Evolutionary conservation across 1,140 invertebrate species (phyloP).

Genomic region (Amyelois transitella): DNA sequence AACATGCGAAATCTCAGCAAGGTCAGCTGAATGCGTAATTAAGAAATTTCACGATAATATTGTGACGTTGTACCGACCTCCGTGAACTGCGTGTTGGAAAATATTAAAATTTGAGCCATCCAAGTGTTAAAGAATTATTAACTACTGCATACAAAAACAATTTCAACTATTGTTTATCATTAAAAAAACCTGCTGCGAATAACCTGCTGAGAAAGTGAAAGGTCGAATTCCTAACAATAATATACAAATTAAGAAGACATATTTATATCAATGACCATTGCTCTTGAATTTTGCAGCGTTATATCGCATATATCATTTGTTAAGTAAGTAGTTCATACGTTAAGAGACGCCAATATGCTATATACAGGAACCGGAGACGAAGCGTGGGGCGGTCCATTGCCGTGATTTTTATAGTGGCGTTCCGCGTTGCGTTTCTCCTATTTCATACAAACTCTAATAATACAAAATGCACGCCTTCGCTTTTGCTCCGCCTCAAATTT

Average conservation of each 20-base stretch:
- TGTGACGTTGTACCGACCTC: conserved; percentile 23
- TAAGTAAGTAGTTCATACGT: neutral
- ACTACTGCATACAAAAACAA: too few relatives aligned
- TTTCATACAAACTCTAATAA: too few relatives aligned
- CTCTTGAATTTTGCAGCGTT: neutral
- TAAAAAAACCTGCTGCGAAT: neutral
- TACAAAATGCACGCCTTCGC: too few relatives aligned
- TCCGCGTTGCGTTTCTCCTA: too few relatives aligned
- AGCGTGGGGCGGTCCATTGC: too few relatives aligned
- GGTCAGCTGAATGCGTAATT: conserved; percentile 33
- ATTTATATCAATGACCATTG: neutral
- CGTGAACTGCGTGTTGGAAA: conserved; percentile 17
- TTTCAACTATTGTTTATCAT: too few relatives aligned
- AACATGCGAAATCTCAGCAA: conserved; percentile 14
- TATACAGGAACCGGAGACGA: too few relatives aligned
- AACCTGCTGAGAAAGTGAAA: conserved; percentile 30
- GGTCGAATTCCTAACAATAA: conserved; percentile 20
- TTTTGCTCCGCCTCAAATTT: too few relatives aligned
- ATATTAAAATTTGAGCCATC: too few relatives aligned
- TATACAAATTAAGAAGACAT: conserved; percentile 14
- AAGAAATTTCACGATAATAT: conserved; percentile 34
- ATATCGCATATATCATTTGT: neutral
- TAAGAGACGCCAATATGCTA: too few relatives aligned
- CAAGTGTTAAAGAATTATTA: too few relatives aligned
- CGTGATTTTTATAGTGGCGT: too few relatives aligned